phyloP scores from a whole-genome alignment of 2,888 invertebrate species.

The Octodonta nipae region DNA sequence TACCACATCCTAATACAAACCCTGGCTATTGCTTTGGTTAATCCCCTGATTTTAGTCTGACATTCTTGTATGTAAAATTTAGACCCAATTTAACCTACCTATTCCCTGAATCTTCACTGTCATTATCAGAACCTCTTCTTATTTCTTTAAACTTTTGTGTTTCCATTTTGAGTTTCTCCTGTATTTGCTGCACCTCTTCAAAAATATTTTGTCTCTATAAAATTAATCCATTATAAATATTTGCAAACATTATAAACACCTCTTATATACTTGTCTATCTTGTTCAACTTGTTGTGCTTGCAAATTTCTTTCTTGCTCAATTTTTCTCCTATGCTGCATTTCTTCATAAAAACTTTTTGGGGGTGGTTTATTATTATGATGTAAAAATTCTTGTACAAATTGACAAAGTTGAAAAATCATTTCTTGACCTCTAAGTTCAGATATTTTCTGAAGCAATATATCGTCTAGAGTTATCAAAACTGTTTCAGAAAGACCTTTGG shows the following conservation, averaged over 20 bases:
- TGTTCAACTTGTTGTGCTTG: conserved; percentile 51
- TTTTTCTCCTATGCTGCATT: conserved; percentile 64
- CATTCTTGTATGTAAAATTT: no score
- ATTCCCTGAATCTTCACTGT: conserved; percentile 12
- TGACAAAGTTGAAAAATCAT: conserved; percentile 78
- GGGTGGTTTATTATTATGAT: conserved; percentile 67
- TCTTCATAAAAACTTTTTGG: conserved; percentile 79
- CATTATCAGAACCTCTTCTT: conserved; percentile 19
- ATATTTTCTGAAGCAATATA: conserved; percentile 47
- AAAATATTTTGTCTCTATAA: conserved; percentile 48
- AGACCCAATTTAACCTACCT: conserved; percentile 31
- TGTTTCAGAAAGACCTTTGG: conserved; percentile 65
- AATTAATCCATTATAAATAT: conserved; percentile 2
- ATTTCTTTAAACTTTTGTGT: conserved; percentile 40
- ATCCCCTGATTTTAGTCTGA: no score
- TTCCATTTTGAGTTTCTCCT: conserved; percentile 62
- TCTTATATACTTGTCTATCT: conserved; percentile 53
- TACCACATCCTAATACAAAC: no score
- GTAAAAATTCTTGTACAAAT: conserved; percentile 64
- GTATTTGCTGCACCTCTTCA: conserved; percentile 63
- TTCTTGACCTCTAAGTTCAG: conserved; percentile 56
- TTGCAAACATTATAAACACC: no score
- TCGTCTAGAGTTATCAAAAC: conserved; percentile 47
- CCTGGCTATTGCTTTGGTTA: no score
- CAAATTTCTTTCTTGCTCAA: conserved; percentile 48